A percentile compares a stretch with the other conserved stretches of the same genome.
These are phyloP conservation scores for Synergus japonicus DNA, from an alignment of 2,888 invertebrate genomes.

Conservation along the genomic window DNA sequence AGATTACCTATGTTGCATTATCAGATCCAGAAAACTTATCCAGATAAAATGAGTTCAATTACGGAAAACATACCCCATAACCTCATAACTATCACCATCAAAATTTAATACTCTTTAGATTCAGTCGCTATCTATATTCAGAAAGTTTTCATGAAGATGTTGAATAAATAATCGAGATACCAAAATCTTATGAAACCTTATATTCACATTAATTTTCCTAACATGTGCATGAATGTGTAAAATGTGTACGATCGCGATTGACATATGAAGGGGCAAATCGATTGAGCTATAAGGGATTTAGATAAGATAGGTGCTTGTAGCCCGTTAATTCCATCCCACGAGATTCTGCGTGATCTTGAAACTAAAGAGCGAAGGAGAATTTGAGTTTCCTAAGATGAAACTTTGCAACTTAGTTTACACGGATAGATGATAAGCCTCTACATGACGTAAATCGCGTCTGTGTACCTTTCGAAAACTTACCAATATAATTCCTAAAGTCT, in stretches of 20 bases:
- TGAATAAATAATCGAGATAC: too few relatives aligned
- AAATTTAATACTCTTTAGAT: background rate
- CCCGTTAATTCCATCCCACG: background rate
- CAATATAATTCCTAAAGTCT: background rate
- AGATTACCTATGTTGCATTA: background rate
- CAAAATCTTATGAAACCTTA: background rate
- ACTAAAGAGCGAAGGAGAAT: conserved; percentile 6
- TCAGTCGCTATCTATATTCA: background rate
- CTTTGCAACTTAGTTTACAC: background rate
- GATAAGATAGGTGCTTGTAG: conserved; percentile 5
- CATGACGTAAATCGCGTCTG: background rate
- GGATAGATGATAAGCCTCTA: background rate
- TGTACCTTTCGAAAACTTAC: background rate
- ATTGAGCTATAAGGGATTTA: conserved; percentile 11
- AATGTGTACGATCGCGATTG: background rate
- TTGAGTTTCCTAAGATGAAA: conserved; percentile 1
- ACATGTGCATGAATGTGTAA: background rate
- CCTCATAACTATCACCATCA: background rate
- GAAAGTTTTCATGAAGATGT: background rate
- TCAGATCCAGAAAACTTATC: background rate
- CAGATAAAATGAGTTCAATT: background rate
- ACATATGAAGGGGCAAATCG: background rate
- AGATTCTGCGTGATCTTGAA: background rate
- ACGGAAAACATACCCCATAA: background rate
- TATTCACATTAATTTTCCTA: background rate